Base-by-base conservation (phyloP, 2,888 invertebrate genomes). In the Liodrosophila aerea region DNA sequence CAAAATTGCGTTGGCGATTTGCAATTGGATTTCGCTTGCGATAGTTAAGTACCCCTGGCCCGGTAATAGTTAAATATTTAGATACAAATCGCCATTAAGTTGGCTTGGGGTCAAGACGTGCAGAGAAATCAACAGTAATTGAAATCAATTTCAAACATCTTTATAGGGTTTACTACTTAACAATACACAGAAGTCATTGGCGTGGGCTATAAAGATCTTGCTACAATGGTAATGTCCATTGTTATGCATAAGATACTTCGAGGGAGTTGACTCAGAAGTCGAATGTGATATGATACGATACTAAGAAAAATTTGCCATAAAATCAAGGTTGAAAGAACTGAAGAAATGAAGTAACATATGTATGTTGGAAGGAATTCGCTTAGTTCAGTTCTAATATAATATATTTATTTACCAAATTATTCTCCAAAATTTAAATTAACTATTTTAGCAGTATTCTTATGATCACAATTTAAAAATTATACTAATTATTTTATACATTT, bases 1-100 rank as follows among this genome's bases (percentile, higher is more conserved):
- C 8, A 18, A 64, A 51, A 43, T 39, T 43, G 49, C 11, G 46
- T 37, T 37, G 43, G 46, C 34, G 51, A 56, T 63, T 64, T 40
- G 47, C 58, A 47, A 36, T 50, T 50, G 18, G 47, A 56, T 56
- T 61, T 61, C 36, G 30, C 37, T 31, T 22, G 22, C 18, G 49
- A 46, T 36, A 39, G 60, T 9, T 39, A 50, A 44, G 50, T 39
- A 61, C 62, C 54, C 34, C 22, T 47, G 68, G 46, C n/a, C 31
- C 49, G 34, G 27, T 45, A 50, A 69, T 52, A 43, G 58, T 33
- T 22, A 43, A 63, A 52, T 56, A 51, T 56, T 34, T 56, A 34
- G 49, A 69, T 44, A 44, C 31, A 58, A 63, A 69, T 58, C 58
- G 18, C 16, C 47, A 34, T n/a, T 69, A 49, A 62, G 43, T 30